Percentiles rank a stretch among this genome's conserved stretches.
phyloP scores from a whole-genome alignment of 2,113 vertebrate species.

The Theropithecus gelada region DNA sequence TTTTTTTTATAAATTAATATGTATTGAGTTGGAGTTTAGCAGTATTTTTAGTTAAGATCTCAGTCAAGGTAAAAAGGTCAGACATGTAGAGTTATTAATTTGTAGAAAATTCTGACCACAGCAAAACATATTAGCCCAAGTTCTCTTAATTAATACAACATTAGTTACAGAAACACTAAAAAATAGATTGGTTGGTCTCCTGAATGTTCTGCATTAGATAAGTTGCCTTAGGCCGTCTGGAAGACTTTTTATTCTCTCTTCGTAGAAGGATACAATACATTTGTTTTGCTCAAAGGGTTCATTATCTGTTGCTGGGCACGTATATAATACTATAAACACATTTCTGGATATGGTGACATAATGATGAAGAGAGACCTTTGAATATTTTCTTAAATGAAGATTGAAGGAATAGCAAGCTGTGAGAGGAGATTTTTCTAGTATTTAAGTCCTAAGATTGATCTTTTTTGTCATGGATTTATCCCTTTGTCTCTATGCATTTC shows the following conservation, averaged over 20 bases:
- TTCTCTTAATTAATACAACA: slow-evolving; percentile 6
- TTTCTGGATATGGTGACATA: background rate
- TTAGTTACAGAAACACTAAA: background rate
- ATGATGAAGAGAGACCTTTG: slow-evolving; percentile 12
- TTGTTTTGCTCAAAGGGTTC: slow-evolving; percentile 20
- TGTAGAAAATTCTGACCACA: slow-evolving; percentile 18
- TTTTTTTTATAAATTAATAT: background rate
- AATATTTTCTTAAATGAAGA: background rate
- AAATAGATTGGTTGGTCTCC: background rate
- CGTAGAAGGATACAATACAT: background rate
- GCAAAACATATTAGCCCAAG: background rate
- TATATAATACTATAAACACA: background rate
- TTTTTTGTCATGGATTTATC: background rate
- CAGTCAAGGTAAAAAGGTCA: background rate
- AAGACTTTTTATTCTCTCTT: slow-evolving; percentile 10
- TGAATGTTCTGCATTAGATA: background rate
- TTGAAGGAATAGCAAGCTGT: background rate
- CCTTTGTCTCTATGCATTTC: background rate
- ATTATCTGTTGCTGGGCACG: background rate
- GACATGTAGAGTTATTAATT: background rate
- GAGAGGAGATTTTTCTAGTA: background rate
- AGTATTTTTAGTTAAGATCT: slow-evolving; percentile 22
- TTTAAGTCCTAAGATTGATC: background rate
- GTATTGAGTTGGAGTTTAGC: background rate
- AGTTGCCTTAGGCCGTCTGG: background rate